Conservation (phyloP, 2,113 vertebrate genomes). For the Hystrix cristata region DNA sequence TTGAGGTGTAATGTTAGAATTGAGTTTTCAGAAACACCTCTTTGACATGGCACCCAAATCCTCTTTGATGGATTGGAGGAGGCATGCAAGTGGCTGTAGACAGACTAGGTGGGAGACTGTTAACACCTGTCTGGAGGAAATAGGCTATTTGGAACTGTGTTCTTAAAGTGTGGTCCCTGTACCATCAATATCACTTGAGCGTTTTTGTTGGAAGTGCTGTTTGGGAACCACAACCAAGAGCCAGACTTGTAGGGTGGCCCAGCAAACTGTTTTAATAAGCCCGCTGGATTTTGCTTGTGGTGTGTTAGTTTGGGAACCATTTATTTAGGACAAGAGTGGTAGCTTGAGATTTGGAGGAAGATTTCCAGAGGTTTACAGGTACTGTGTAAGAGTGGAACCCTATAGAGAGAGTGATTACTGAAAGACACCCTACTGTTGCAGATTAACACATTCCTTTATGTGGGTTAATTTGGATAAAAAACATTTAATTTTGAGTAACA, state of each 20-base stretch:
- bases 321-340: background rate
- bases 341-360: constrained; percentile 1
- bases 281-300: background rate
- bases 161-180: background rate
- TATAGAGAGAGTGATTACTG: background rate
- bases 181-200: background rate
- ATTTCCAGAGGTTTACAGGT: background rate
- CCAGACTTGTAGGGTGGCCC: background rate
- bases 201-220: constrained; percentile 41
- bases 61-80: background rate
- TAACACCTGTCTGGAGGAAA: background rate
- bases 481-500: background rate
- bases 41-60: background rate
- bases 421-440: background rate
- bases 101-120: constrained; percentile 7
- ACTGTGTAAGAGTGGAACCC: background rate
- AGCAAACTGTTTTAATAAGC: background rate
- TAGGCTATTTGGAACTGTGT: background rate
- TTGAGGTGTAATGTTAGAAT: background rate
- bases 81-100: background rate
- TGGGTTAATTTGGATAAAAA: background rate
- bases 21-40: background rate
- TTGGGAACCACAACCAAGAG: background rate
- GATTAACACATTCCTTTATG: background rate
- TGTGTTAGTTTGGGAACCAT: background rate